phyloP scores from a whole-genome alignment of 2,888 invertebrate genomes.

The Polydrusus tereticollis region DNA sequence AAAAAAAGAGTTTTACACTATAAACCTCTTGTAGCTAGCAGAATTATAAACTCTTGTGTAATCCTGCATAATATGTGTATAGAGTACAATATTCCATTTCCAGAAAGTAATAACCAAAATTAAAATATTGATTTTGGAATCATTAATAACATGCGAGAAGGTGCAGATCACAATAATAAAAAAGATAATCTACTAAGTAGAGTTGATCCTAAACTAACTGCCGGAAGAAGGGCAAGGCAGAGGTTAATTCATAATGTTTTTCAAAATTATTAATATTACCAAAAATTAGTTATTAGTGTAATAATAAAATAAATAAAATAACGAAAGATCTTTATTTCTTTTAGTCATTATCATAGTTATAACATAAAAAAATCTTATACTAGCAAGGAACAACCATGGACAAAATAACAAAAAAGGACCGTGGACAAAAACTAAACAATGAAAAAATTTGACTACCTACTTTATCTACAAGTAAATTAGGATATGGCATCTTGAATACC shows the following conservation, averaged over 20 bases:
- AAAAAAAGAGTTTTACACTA: conserved; percentile 46
- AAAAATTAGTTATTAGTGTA: too few relatives aligned
- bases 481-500: background rate
- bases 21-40: conserved; percentile 4
- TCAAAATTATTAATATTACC: background rate
- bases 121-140: background rate
- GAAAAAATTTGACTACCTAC: too few relatives aligned
- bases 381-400: too few relatives aligned
- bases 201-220: background rate
- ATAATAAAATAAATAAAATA: too few relatives aligned
- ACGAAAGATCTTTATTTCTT: too few relatives aligned
- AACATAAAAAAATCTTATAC: too few relatives aligned
- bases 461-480: too few relatives aligned
- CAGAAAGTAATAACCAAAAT: background rate
- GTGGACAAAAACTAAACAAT: too few relatives aligned
- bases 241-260: background rate
- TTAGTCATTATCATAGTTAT: too few relatives aligned
- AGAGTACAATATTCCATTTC: background rate
- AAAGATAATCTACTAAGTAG: background rate
- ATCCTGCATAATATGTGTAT: background rate
- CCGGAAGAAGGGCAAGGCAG: background rate
- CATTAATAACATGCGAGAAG: background rate
- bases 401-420: too few relatives aligned
- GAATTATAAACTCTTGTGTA: background rate
- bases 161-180: background rate